These are phyloP conservation scores for Meandrusa payeni DNA, from an alignment of 2,888 invertebrate species.

Conservation along the genomic window DNA sequence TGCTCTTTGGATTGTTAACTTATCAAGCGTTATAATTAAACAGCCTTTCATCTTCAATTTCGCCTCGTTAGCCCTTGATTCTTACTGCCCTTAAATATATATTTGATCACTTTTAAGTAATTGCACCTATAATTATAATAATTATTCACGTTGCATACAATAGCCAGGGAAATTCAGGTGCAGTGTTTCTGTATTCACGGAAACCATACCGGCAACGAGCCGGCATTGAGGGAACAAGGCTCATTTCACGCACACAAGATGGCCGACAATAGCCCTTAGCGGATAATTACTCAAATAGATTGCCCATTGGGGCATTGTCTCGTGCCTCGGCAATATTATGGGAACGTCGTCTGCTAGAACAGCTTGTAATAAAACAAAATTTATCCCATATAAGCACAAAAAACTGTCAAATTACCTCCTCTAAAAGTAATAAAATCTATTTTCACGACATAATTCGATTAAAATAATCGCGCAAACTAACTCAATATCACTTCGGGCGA, in stretches of 20 bases:
- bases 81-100: conserved; percentile 9
- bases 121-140: conserved; percentile 7
- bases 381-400: conserved; percentile 21
- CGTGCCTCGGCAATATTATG: conserved; percentile 58
- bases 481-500: conserved; percentile 17
- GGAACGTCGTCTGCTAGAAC: conserved; percentile 53
- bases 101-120: neutral
- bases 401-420: conserved; percentile 10
- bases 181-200: conserved; percentile 55
- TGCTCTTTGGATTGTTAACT: conserved; percentile 75
- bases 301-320: conserved; percentile 78
- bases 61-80: conserved; percentile 35
- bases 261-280: conserved; percentile 79
- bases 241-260: conserved; percentile 76
- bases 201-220: conserved; percentile 67
- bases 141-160: conserved; percentile 10
- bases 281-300: conserved; percentile 81
- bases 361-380: conserved; percentile 41
- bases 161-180: conserved; percentile 44
- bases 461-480: conserved; percentile 17
- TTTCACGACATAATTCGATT: conserved; percentile 19
- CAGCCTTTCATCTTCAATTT: conserved; percentile 54
- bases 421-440: conserved; percentile 5
- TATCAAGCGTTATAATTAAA: conserved; percentile 76
- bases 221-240: conserved; percentile 70